A percentile compares a stretch with the other conserved stretches of the same genome.
These are phyloP conservation scores for Aelia acuminata DNA, from an alignment of 2,888 invertebrate genomes.

Conservation along the genomic window DNA sequence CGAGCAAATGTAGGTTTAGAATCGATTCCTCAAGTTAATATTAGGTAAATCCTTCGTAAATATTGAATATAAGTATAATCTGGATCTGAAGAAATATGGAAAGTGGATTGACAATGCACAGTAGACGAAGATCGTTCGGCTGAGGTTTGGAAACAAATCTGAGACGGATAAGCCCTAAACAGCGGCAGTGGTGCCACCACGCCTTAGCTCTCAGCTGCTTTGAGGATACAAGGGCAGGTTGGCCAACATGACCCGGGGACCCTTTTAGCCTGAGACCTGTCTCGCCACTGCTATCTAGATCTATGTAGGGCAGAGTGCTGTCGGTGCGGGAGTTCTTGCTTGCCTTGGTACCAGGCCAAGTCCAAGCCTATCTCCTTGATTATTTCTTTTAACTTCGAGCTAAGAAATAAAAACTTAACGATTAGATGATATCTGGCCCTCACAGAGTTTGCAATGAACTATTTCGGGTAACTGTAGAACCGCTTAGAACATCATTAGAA, in stretches of 20 bases:
- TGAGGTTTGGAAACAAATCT: neutral
- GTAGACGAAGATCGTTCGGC: neutral
- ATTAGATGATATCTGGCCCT: too few relatives aligned
- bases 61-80: too few relatives aligned
- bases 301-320: conserved; percentile 36
- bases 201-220: neutral
- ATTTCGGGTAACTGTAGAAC: too few relatives aligned
- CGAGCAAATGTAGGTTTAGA: too few relatives aligned
- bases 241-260: conserved; percentile 6
- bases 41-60: too few relatives aligned
- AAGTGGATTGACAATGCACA: neutral
- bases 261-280: conserved; percentile 31
- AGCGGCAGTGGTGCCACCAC: neutral
- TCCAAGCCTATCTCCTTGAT: neutral
- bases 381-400: neutral
- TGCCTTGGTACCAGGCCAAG: neutral
- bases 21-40: too few relatives aligned
- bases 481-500: too few relatives aligned
- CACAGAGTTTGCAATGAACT: too few relatives aligned
- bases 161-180: neutral
- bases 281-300: conserved; percentile 27
- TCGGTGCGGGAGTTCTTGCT: neutral
- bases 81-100: too few relatives aligned
- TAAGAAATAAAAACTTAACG: too few relatives aligned
- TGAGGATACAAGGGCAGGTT: conserved; percentile 41